Evolutionary conservation across 2,113 vertebrate species (phyloP).

Genomic region (Percina caprodes): DNA sequence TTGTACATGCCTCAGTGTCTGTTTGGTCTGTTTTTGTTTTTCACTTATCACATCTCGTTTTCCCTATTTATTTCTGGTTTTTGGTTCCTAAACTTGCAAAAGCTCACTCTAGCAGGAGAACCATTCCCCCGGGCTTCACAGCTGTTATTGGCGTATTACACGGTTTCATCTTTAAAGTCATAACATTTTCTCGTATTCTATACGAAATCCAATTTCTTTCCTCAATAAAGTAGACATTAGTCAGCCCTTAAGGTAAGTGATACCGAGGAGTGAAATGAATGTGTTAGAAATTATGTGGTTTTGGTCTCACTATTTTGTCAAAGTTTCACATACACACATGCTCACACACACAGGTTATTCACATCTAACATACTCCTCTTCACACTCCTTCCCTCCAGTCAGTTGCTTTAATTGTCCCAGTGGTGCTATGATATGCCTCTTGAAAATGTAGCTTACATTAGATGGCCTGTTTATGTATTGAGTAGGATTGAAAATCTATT

Average conservation of each 20-base stretch:
- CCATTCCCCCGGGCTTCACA: conserved; percentile 31
- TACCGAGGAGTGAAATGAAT: conserved; percentile 58
- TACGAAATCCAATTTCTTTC: conserved; percentile 61
- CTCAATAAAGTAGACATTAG: conserved; percentile 60
- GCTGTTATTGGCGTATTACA: conserved; percentile 48
- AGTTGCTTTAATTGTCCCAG: conserved; percentile 35
- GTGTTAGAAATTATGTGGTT: conserved; percentile 50
- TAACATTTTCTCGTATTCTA: conserved; percentile 50
- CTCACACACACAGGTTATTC: conserved; percentile 12
- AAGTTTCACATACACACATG: not conserved
- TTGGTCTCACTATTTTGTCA: conserved; percentile 39
- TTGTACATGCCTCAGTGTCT: not conserved
- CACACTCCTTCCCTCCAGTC: conserved; percentile 32
- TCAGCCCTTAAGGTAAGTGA: conserved; percentile 62
- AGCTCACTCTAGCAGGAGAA: conserved; percentile 22
- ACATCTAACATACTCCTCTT: conserved; percentile 18
- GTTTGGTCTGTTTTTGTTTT: conserved; percentile 17
- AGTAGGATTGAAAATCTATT: conserved; percentile 52
- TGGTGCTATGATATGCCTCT: conserved; percentile 33
- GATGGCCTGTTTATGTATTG: conserved; percentile 43
- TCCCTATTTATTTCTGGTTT: conserved; percentile 27
- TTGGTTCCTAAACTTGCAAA: conserved; percentile 24
- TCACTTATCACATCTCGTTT: not conserved
- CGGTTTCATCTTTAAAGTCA: conserved; percentile 63
- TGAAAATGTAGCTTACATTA: conserved; percentile 50